Evolutionary conservation across 2,113 vertebrate genomes (phyloP).

Genomic region (Chaetorhynchus papuensis): DNA sequence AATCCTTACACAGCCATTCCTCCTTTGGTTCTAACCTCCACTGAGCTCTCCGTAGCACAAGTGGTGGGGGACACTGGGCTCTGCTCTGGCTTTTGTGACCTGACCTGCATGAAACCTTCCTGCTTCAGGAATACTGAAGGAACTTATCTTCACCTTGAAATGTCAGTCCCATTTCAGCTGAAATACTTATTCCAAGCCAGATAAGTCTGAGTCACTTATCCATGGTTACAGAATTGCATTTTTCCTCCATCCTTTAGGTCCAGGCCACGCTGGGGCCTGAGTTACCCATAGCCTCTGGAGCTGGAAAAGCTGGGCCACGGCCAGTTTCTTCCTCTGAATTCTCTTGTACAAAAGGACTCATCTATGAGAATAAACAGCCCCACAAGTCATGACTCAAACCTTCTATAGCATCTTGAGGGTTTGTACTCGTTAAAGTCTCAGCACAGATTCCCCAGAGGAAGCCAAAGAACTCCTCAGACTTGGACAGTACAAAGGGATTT

Average conservation of each 20-base stretch:
- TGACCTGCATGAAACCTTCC: neutral
- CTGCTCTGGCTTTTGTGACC: neutral
- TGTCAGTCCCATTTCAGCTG: neutral
- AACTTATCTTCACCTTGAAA: neutral
- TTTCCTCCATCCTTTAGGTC: neutral
- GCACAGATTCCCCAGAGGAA: neutral
- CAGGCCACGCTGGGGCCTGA: neutral
- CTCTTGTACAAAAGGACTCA: neutral
- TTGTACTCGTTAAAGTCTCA: neutral
- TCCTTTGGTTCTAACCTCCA: neutral
- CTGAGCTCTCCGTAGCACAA: neutral
- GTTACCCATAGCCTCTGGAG: neutral
- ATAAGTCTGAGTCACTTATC: neutral
- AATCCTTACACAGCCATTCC: neutral
- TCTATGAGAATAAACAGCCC: neutral
- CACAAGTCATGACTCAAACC: neutral
- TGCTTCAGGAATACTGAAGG: neutral
- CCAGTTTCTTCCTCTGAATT: neutral
- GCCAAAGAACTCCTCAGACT: neutral
- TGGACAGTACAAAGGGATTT: neutral
- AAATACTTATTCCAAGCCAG: neutral
- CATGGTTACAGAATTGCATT: neutral
- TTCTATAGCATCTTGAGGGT: neutral
- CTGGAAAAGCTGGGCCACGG: neutral
- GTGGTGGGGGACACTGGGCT: neutral